Percentiles rank a stretch among this genome's conserved stretches.
Evolutionary conservation across 2,888 invertebrate species (phyloP).

Genomic region (Calephelis perditalis): DNA sequence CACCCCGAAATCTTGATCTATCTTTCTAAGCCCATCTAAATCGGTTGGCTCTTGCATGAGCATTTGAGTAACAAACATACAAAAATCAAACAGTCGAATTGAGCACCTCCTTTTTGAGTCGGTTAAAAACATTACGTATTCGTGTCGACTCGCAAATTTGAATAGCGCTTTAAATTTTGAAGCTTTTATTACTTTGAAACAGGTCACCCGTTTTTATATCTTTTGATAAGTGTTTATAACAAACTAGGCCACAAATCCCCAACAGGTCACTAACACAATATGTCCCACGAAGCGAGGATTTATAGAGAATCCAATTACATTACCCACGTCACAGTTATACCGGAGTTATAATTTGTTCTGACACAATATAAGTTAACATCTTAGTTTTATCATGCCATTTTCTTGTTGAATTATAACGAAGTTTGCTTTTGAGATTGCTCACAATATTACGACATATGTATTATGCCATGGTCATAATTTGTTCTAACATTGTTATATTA

Average conservation of each 20-base stretch:
- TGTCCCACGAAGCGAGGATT: constrained; percentile 8
- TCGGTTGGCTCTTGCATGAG: too few species aligned
- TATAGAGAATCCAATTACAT: constrained; percentile 12
- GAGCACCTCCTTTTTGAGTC: too few species aligned
- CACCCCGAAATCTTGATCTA: too few species aligned
- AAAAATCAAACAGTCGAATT: too few species aligned
- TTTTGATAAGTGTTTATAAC: constrained; percentile 3
- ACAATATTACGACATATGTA: too few species aligned
- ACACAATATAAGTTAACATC: constrained; percentile 12
- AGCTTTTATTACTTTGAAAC: too few species aligned
- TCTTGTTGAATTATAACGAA: not conserved
- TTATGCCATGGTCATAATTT: not conserved
- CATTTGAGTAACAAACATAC: too few species aligned
- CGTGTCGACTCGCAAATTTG: too few species aligned
- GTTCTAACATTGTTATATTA: not conserved
- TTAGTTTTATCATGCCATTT: not conserved
- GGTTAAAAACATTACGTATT: too few species aligned
- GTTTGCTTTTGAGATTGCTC: too few species aligned
- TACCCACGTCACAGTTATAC: constrained; percentile 7
- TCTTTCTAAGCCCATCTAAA: too few species aligned
- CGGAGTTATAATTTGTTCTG: constrained; percentile 3
- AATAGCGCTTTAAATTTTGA: too few species aligned
- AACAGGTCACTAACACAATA: constrained; percentile 12
- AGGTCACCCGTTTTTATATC: not conserved
- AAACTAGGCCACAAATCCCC: constrained; percentile 10